Evolutionary conservation across 2,888 invertebrate species (phyloP).

Genomic region (Xiphydria camelus): DNA sequence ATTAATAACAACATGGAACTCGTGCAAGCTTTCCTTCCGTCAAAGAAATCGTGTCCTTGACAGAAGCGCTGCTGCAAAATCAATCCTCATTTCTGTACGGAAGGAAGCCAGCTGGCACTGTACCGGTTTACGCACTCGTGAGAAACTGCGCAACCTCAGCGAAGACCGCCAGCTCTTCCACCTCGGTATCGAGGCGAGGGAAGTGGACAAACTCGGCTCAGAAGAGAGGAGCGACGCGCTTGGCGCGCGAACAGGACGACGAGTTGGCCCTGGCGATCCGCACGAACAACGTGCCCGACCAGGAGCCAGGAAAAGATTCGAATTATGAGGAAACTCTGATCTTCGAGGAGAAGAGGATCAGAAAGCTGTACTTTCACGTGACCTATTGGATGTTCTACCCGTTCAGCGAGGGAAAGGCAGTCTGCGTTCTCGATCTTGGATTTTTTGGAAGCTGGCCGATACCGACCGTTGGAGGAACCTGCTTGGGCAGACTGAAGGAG

Average conservation of each 20-base stretch:
- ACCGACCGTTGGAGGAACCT: slow-evolving; percentile 63
- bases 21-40: no score
- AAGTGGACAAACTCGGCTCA: neutral
- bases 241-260: neutral
- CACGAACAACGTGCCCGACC: neutral
- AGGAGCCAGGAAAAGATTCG: neutral
- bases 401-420: slow-evolving; percentile 66
- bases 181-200: neutral
- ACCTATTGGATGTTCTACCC: slow-evolving; percentile 75
- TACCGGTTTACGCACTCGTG: slow-evolving; percentile 66
- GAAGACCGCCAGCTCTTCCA: neutral
- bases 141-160: slow-evolving; percentile 60
- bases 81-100: slow-evolving; percentile 65
- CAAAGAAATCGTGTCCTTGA: no score
- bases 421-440: slow-evolving; percentile 59
- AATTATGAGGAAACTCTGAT: slow-evolving; percentile 14
- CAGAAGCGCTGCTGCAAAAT: slow-evolving; percentile 57
- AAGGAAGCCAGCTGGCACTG: slow-evolving; percentile 61
- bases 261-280: neutral
- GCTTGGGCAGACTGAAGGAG: slow-evolving; percentile 63
- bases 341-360: slow-evolving; percentile 28
- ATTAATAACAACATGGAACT: no score
- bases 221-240: slow-evolving; percentile 1
- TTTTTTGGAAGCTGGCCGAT: slow-evolving; percentile 65
- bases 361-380: slow-evolving; percentile 63